Evolutionary conservation across 2,113 vertebrate species (phyloP).

Genomic region (Malurus elegans): DNA sequence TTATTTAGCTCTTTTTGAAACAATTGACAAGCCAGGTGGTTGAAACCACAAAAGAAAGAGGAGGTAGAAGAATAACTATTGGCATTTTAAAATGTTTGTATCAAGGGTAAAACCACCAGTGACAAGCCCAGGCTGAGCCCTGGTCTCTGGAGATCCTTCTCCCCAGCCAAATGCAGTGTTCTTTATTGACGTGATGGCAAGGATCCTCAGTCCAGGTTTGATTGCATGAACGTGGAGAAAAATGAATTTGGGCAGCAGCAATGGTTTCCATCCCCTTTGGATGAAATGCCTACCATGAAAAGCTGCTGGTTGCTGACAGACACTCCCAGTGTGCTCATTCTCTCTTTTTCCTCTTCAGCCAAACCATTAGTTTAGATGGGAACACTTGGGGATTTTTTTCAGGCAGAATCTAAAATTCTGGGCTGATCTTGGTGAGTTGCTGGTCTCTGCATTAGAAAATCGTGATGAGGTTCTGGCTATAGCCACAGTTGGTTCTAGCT

Average conservation of each 20-base stretch:
- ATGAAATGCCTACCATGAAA: background rate
- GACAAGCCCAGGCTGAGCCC: slow-evolving; percentile 6
- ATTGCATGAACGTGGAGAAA: background rate
- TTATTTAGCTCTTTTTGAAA: slow-evolving; percentile 43
- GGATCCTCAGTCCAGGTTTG: background rate
- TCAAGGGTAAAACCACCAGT: background rate
- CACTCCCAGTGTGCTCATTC: background rate
- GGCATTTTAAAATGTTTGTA: background rate
- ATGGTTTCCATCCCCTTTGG: background rate
- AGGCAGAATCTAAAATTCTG: background rate
- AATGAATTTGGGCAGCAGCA: background rate
- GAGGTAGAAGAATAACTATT: background rate
- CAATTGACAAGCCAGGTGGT: slow-evolving; percentile 2
- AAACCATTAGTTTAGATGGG: background rate
- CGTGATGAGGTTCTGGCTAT: background rate
- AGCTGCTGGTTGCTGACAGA: background rate
- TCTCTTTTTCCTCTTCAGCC: background rate
- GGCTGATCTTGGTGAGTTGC: background rate
- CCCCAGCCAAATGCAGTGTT: background rate
- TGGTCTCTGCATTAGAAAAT: background rate
- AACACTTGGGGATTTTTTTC: background rate
- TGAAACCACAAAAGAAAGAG: background rate
- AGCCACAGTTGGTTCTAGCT: background rate
- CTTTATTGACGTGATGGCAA: background rate
- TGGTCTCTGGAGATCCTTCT: background rate